Conservation (phyloP, 2,888 invertebrate species). For the Drosophila buzzatii region DNA sequence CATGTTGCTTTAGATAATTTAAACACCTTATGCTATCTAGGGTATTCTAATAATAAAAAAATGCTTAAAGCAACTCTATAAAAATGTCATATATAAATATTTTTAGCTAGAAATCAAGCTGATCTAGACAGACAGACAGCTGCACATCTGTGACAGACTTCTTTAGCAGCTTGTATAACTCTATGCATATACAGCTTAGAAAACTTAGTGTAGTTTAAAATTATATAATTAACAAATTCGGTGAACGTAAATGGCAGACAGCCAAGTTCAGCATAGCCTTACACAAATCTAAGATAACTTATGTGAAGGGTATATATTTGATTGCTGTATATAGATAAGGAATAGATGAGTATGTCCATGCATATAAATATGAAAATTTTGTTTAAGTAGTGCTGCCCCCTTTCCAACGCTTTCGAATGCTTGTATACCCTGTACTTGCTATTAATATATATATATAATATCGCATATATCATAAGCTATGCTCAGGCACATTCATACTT, state of each 20-base stretch:
- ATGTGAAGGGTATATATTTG: neutral
- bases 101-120: neutral
- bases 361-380: slow-evolving; percentile 25
- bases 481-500: neutral
- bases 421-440: neutral
- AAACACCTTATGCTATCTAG: neutral
- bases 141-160: neutral
- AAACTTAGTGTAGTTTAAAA: too few species aligned
- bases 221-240: too few species aligned
- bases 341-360: slow-evolving; percentile 5
- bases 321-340: slow-evolving; percentile 6
- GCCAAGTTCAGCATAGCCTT: neutral
- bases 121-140: neutral
- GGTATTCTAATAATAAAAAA: neutral
- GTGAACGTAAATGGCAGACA: neutral
- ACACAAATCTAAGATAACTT: neutral
- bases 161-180: neutral
- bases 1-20: neutral
- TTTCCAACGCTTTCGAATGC: neutral
- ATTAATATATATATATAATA: neutral
- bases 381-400: slow-evolving; percentile 9
- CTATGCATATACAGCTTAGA: too few species aligned
- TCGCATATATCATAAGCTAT: slow-evolving; percentile 4
- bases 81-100: neutral
- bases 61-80: neutral